Percentiles rank a stretch among this genome's conserved stretches.
phyloP scores from a whole-genome alignment of 2,888 invertebrate species.

The Tanypteryx hageni region DNA sequence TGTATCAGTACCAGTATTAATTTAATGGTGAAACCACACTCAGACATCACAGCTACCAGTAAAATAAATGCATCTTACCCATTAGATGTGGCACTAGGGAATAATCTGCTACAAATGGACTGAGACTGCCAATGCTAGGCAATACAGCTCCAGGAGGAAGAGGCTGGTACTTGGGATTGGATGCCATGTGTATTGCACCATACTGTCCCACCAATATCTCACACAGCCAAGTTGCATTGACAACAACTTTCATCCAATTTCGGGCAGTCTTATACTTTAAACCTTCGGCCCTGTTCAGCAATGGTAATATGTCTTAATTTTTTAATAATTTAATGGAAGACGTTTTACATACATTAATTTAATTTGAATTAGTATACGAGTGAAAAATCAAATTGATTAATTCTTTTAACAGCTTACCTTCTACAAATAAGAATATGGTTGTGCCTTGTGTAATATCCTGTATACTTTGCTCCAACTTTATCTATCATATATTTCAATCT shows the following conservation, averaged over 20 bases:
- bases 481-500: slow-evolving; percentile 90
- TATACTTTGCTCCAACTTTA: slow-evolving; percentile 90
- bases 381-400: neutral
- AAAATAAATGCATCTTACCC: slow-evolving; percentile 81
- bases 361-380: too few species aligned
- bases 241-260: slow-evolving; percentile 94
- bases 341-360: neutral
- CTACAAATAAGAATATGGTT: slow-evolving; percentile 80
- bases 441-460: slow-evolving; percentile 77
- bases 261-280: slow-evolving; percentile 92
- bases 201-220: slow-evolving; percentile 94
- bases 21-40: too few species aligned
- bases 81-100: slow-evolving; percentile 91
- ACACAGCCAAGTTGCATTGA: slow-evolving; percentile 95
- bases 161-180: slow-evolving; percentile 86
- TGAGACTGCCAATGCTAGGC: slow-evolving; percentile 70
- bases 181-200: slow-evolving; percentile 81
- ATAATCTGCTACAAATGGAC: slow-evolving; percentile 92
- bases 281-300: slow-evolving; percentile 85
- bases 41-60: too few species aligned
- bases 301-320: neutral
- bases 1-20: too few species aligned
- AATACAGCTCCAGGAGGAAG: slow-evolving; percentile 50
- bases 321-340: slow-evolving; percentile 49
- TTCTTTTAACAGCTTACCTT: slow-evolving; percentile 71